These are phyloP conservation scores for Monoplex corrugatus DNA, from an alignment of 2,888 invertebrate genomes.

Conservation along the genomic window DNA sequence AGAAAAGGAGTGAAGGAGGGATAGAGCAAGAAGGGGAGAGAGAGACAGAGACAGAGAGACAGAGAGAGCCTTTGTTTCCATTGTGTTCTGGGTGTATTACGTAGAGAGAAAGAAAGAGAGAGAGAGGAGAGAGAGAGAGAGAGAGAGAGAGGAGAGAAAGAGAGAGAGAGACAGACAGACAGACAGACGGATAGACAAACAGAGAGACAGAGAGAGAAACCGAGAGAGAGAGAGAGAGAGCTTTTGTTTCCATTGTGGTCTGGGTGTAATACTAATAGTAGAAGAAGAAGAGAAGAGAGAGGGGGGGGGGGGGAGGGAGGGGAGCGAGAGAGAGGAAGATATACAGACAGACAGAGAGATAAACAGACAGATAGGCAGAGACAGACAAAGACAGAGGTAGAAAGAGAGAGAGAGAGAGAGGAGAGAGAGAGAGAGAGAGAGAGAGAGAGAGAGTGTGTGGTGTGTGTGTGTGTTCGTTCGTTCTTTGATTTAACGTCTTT, in stretches of 20 bases:
- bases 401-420: too few relatives aligned
- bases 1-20: not conserved
- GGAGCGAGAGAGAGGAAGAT: not conserved
- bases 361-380: too few relatives aligned
- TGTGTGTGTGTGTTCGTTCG: too few relatives aligned
- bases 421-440: too few relatives aligned
- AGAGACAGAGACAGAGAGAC: not conserved
- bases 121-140: too few relatives aligned
- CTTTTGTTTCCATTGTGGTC: too few relatives aligned
- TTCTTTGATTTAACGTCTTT: too few relatives aligned
- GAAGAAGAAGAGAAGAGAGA: not conserved
- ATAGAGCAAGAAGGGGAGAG: not conserved
- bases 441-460: too few relatives aligned
- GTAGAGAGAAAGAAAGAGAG: not conserved
- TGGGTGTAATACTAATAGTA: not conserved
- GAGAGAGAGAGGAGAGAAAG: not conserved
- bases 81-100: too few relatives aligned
- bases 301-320: constrained; percentile 6
- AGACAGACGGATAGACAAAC: too few relatives aligned
- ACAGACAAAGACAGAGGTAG: too few relatives aligned
- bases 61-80: not conserved
- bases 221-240: not conserved
- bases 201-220: too few relatives aligned
- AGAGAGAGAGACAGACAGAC: not conserved
- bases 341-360: not conserved